These are phyloP conservation scores for Nasonia longicornis DNA, from an alignment of 1,140 invertebrate genomes.

Conservation along the genomic window DNA sequence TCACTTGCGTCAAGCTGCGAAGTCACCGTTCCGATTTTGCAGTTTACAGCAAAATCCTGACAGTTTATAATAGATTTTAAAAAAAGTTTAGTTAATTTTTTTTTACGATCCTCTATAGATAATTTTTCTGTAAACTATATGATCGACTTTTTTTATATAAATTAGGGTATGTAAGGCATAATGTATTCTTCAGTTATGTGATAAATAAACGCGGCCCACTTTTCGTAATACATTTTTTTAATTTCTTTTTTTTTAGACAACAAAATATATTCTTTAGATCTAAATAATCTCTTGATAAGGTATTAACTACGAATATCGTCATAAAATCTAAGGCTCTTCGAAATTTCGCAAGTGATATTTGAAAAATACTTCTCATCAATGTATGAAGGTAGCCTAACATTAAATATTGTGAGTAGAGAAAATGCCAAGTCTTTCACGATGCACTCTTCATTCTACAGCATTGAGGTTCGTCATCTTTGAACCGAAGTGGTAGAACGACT, in stretches of 20 bases:
- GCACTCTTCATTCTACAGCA: background rate
- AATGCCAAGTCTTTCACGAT: background rate
- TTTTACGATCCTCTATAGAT: background rate
- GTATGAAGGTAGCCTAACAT: background rate
- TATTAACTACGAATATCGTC: background rate
- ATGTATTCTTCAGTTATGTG: constrained; percentile 31
- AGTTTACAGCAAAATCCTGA: constrained; percentile 1
- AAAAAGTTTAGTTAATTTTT: constrained; percentile 11
- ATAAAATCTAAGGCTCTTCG: background rate
- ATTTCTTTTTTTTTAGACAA: constrained; percentile 13
- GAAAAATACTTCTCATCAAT: background rate
- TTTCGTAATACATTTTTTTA: constrained; percentile 35
- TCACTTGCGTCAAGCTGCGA: background rate
- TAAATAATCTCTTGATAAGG: background rate
- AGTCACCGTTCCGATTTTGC: constrained; percentile 12
- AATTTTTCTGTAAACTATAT: background rate
- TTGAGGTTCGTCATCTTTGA: constrained; percentile 54
- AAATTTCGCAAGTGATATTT: background rate
- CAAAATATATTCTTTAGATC: constrained; percentile 13
- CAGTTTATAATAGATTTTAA: background rate
- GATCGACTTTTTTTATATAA: constrained; percentile 13
- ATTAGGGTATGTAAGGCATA: constrained; percentile 27
- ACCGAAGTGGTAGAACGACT: constrained; percentile 73
- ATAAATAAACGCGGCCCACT: constrained; percentile 26
- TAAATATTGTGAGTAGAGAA: background rate